Conservation (phyloP, 2,797 vertebrate genomes). For the Typhlichthys eigenmanni region DNA sequence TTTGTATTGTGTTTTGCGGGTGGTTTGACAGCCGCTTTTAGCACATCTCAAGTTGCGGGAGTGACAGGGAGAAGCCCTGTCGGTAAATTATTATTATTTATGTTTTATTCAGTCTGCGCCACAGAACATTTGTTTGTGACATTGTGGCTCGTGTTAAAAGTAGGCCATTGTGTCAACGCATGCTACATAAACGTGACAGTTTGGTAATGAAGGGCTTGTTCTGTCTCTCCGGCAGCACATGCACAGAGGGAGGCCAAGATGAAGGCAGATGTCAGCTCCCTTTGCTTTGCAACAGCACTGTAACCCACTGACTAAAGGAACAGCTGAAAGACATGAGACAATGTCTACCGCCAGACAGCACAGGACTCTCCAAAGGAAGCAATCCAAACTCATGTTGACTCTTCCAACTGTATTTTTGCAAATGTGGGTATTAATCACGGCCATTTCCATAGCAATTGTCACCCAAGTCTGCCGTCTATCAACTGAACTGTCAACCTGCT, state of each 20-base stretch:
- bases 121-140: constrained; percentile 33
- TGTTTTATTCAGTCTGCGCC: constrained; percentile 12
- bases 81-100: constrained; percentile 39
- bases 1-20: constrained; percentile 19
- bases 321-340: constrained; percentile 61
- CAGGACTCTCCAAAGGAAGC: background rate
- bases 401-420: too few relatives aligned
- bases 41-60: constrained; percentile 8
- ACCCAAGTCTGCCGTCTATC: too few relatives aligned
- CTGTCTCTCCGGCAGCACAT: constrained; percentile 64
- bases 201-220: constrained; percentile 61
- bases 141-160: constrained; percentile 44
- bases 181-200: constrained; percentile 47
- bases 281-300: constrained; percentile 40
- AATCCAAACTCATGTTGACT: too few relatives aligned
- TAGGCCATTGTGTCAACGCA: constrained; percentile 39
- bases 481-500: too few relatives aligned
- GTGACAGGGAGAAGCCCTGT: constrained; percentile 24
- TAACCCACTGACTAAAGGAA: constrained; percentile 53
- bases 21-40: constrained; percentile 42
- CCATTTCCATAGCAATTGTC: too few relatives aligned
- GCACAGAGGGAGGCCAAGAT: constrained; percentile 71
- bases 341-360: background rate
- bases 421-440: too few relatives aligned
- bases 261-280: constrained; percentile 63